A percentile compares a stretch with the other conserved stretches of the same genome.
Evolutionary conservation across 2,888 invertebrate species (phyloP).

Genomic region (Patella ulyssiponensis): DNA sequence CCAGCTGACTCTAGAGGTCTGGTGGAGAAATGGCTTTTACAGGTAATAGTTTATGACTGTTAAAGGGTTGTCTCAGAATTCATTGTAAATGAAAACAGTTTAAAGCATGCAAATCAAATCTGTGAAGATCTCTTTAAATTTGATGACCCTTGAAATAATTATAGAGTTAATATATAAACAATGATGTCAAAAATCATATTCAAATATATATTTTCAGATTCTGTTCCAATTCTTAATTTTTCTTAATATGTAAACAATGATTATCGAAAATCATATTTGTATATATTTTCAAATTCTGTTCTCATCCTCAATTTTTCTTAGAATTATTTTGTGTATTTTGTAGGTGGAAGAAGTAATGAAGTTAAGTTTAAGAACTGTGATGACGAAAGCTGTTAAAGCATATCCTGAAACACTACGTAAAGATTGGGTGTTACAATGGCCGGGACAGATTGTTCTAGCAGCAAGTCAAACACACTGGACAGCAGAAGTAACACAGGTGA

Average conservation of each 20-base stretch:
- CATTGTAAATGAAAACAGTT: not conserved
- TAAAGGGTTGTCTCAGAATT: not conserved
- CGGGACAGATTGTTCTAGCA: constrained; percentile 71
- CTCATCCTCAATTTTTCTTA: too few species aligned
- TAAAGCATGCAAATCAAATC: not conserved
- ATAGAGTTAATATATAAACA: too few species aligned
- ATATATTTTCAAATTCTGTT: too few species aligned
- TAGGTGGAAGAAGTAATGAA: constrained; percentile 72
- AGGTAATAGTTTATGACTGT: constrained; percentile 51
- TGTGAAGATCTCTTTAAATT: too few species aligned
- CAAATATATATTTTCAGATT: too few species aligned
- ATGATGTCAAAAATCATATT: too few species aligned
- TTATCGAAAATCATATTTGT: too few species aligned
- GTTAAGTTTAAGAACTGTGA: constrained; percentile 63
- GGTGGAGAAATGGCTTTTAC: constrained; percentile 70
- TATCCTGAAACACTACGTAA: constrained; percentile 60
- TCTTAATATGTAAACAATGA: too few species aligned
- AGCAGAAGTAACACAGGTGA: constrained; percentile 68
- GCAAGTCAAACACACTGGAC: constrained; percentile 72
- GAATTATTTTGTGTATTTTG: not conserved
- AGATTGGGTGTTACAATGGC: constrained; percentile 71
- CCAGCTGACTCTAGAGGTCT: constrained; percentile 69
- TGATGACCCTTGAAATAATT: too few species aligned
- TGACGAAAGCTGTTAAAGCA: constrained; percentile 62
- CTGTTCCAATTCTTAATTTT: too few species aligned